Evolutionary conservation across 2,797 vertebrate genomes (phyloP).

Genomic region (Molossus molossus): DNA sequence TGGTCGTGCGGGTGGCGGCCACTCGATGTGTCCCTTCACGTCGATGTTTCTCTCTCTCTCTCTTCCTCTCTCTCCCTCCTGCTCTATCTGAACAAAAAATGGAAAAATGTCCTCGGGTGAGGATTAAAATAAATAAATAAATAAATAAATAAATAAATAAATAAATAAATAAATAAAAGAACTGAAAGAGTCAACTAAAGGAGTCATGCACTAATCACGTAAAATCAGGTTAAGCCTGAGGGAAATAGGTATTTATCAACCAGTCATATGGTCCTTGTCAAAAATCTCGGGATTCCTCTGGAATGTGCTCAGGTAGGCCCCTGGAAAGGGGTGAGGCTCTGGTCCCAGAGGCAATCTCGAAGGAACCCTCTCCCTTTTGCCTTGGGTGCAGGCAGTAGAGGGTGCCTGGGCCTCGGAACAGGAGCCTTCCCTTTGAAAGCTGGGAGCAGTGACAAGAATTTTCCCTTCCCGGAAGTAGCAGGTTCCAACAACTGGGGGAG

Average conservation of each 20-base stretch:
- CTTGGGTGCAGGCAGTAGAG: neutral
- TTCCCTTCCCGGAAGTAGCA: constrained; percentile 50
- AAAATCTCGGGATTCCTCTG: neutral
- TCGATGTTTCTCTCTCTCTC: too few species aligned
- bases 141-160: too few species aligned
- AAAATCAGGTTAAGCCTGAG: neutral
- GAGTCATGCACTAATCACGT: neutral
- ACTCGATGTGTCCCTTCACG: too few species aligned
- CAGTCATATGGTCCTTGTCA: neutral
- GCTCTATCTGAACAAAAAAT: too few species aligned
- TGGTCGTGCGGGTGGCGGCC: too few species aligned
- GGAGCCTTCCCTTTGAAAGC: neutral
- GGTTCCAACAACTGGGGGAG: neutral
- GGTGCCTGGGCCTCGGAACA: neutral
- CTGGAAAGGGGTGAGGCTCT: neutral
- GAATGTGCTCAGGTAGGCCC: neutral
- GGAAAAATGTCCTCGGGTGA: too few species aligned
- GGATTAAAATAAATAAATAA: too few species aligned
- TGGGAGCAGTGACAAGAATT: neutral
- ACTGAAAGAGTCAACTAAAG: neutral
- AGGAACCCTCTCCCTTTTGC: neutral
- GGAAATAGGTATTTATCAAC: neutral
- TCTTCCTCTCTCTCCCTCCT: too few species aligned
- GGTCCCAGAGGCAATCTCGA: neutral
- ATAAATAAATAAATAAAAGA: too few species aligned